Conservation (phyloP, 2,113 vertebrate genomes). For the Dolichallabes microphthalmus region DNA sequence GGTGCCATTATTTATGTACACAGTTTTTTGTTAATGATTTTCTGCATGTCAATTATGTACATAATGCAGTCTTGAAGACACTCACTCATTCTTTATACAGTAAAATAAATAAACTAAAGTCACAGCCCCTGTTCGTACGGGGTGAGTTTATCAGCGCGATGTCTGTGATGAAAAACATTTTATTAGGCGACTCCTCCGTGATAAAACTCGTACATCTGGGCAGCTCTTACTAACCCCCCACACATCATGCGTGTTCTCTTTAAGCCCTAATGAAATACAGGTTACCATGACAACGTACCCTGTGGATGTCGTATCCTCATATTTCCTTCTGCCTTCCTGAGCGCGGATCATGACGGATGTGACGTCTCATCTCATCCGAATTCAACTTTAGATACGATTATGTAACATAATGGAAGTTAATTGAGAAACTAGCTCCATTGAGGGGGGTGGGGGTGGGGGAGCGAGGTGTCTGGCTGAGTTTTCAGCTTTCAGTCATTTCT, state of each 20-base stretch:
- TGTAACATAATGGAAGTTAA: background rate
- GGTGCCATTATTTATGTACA: background rate
- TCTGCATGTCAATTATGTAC: background rate
- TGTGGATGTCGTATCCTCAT: background rate
- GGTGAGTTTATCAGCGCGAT: background rate
- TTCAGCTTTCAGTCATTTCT: conserved; percentile 21
- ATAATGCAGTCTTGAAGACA: background rate
- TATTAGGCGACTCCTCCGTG: background rate
- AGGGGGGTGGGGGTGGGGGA: too few species aligned
- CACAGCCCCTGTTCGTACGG: background rate
- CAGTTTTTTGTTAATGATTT: background rate
- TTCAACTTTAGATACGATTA: conserved; percentile 12
- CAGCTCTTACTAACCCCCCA: background rate
- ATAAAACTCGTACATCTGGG: background rate
- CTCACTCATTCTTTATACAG: background rate
- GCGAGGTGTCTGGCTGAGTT: background rate
- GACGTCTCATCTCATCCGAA: background rate
- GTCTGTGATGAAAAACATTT: background rate
- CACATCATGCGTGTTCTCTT: background rate
- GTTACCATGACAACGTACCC: conserved; percentile 10
- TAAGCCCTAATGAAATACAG: background rate
- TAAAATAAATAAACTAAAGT: background rate
- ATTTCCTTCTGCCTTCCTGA: background rate
- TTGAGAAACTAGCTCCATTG: conserved; percentile 22
- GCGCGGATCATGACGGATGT: background rate